Evolutionary conservation across 2,888 invertebrate genomes (phyloP).

Genomic region (Andrena hattorfiana): DNA sequence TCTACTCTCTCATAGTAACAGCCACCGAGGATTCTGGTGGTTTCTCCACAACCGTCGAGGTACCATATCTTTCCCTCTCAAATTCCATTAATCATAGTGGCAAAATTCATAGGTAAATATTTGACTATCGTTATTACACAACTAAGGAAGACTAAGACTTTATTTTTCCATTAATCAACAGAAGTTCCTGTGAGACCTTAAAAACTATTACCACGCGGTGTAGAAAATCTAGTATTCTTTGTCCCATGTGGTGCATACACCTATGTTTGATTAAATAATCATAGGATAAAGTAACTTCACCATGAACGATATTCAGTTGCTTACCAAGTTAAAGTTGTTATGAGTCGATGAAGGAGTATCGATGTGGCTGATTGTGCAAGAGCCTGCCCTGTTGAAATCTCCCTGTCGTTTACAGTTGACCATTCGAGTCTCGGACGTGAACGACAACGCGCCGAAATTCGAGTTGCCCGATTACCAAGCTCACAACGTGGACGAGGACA

Average conservation of each 20-base stretch:
- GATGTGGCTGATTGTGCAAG: not conserved
- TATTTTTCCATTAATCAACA: not conserved
- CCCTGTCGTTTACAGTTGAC: constrained; percentile 89
- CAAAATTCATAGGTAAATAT: not conserved
- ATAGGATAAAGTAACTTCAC: no score
- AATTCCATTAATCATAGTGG: not conserved
- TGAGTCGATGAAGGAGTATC: no score
- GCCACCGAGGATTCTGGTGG: constrained; percentile 99
- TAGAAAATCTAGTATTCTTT: no score
- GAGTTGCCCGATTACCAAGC: constrained; percentile 98
- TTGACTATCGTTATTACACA: not conserved
- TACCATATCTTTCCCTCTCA: constrained; percentile 80
- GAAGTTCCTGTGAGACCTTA: no score
- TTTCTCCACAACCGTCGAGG: constrained; percentile 97
- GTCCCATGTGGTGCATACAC: no score
- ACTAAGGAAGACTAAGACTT: not conserved
- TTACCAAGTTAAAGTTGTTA: no score
- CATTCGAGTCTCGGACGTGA: constrained; percentile 97
- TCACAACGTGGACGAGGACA: constrained; percentile 98
- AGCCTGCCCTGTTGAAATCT: constrained; percentile 7
- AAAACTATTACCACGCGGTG: no score
- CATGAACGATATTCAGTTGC: no score
- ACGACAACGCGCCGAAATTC: constrained; percentile 98
- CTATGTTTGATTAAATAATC: no score
- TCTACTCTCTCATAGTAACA: constrained; percentile 96